Percentiles rank a stretch among this genome's conserved stretches.
Evolutionary conservation across 2,113 vertebrate species (phyloP).

Genomic region (Phylloscopus whistleri): DNA sequence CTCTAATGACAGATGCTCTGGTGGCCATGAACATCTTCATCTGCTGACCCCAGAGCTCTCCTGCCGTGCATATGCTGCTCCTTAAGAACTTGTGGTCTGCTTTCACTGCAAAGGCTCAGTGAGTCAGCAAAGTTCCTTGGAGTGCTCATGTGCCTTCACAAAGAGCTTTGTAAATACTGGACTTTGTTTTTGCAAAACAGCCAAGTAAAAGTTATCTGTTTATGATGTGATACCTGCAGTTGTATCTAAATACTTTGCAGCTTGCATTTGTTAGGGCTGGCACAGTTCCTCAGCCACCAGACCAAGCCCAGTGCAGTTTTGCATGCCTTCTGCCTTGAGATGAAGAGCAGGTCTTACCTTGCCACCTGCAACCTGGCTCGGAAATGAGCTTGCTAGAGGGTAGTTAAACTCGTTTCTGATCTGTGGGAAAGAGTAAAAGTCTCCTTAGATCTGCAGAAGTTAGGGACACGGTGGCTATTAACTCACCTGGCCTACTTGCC

Average conservation of each 20-base stretch:
- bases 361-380: background rate
- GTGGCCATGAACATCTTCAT: background rate
- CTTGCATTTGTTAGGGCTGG: background rate
- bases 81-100: background rate
- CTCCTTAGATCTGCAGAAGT: background rate
- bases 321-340: background rate
- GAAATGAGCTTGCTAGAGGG: background rate
- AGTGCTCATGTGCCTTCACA: background rate
- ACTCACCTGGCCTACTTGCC: background rate
- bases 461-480: background rate
- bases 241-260: background rate
- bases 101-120: background rate
- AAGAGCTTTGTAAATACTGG: constrained; percentile 11
- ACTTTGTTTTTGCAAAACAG: background rate
- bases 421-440: background rate
- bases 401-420: background rate
- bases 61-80: fast-evolving
- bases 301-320: background rate
- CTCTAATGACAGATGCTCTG: background rate
- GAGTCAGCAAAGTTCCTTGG: background rate
- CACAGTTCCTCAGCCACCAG: background rate
- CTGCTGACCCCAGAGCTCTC: background rate
- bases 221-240: background rate
- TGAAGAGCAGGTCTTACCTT: background rate
- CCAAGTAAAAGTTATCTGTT: background rate